Evolutionary conservation across 2,113 vertebrate genomes (phyloP).

Genomic region (Gambusia holbrooki): DNA sequence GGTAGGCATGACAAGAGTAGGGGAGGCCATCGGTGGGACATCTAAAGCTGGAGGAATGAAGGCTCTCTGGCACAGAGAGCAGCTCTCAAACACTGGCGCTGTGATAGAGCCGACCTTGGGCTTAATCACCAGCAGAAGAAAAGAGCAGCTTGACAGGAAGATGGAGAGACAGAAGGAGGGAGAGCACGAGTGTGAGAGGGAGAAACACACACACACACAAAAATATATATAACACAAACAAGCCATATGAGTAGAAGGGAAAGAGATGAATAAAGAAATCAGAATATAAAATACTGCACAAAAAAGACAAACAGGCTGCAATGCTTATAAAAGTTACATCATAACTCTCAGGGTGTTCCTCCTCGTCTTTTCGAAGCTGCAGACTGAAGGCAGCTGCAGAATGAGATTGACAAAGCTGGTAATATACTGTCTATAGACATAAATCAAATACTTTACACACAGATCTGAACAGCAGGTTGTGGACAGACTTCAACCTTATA

Average conservation of each 20-base stretch:
- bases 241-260: neutral
- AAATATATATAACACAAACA: conserved; percentile 1
- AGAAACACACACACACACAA: neutral
- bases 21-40: conserved; percentile 71
- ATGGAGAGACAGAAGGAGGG: conserved; percentile 59
- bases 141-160: conserved; percentile 68
- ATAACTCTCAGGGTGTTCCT: conserved; percentile 25
- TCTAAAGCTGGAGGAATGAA: conserved; percentile 67
- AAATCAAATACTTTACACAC: conserved; percentile 7
- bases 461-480: neutral
- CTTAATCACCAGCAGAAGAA: conserved; percentile 77
- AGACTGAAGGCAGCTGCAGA: conserved; percentile 4
- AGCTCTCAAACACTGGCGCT: conserved; percentile 65
- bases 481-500: neutral
- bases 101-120: conserved; percentile 73
- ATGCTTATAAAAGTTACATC: conserved; percentile 22
- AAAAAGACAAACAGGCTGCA: conserved; percentile 28
- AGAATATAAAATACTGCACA: conserved; percentile 11
- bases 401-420: conserved; percentile 1
- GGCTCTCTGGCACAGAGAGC: conserved; percentile 66
- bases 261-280: conserved; percentile 9
- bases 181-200: conserved; percentile 2
- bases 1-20: conserved; percentile 64
- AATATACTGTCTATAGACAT: conserved; percentile 4
- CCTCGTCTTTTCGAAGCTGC: conserved; percentile 1